Conservation (phyloP, 2,797 vertebrate species). For the Parauchenoglanis punctatus region DNA sequence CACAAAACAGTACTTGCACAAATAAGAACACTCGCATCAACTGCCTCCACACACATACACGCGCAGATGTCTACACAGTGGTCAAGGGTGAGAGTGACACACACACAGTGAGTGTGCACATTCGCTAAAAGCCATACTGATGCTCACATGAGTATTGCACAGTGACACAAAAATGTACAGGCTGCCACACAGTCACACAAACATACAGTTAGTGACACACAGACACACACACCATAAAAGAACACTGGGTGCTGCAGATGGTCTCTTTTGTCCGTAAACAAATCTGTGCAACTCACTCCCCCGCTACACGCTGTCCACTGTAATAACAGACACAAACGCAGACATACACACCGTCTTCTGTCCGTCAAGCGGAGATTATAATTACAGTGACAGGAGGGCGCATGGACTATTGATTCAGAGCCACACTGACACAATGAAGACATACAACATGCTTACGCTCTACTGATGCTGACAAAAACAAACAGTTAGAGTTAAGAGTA, state of each 20-base stretch:
- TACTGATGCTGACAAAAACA: conserved; percentile 60
- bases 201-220: conserved; percentile 4
- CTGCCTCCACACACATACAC: conserved; percentile 39
- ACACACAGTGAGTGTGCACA: too few species aligned
- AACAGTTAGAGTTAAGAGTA: conserved; percentile 8
- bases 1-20: conserved; percentile 9
- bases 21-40: background rate
- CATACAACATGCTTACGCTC: conserved; percentile 1
- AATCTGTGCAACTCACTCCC: conserved; percentile 27
- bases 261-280: conserved; percentile 44
- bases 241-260: conserved; percentile 26
- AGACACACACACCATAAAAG: conserved; percentile 6
- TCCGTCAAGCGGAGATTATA: conserved; percentile 41
- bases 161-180: background rate
- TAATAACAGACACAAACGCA: background rate
- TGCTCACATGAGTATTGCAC: background rate
- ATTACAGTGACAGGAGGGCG: conserved; percentile 48
- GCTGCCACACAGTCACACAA: background rate
- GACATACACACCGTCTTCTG: conserved; percentile 21
- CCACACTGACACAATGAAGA: conserved; percentile 33
- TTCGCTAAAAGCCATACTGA: background rate
- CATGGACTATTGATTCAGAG: conserved; percentile 48
- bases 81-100: background rate
- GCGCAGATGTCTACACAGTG: background rate
- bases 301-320: background rate